Evolutionary conservation across 2,888 invertebrate species (phyloP), one percentile per base, ranked within the genome.

Genomic region (Mythimna loreyi): DNA sequence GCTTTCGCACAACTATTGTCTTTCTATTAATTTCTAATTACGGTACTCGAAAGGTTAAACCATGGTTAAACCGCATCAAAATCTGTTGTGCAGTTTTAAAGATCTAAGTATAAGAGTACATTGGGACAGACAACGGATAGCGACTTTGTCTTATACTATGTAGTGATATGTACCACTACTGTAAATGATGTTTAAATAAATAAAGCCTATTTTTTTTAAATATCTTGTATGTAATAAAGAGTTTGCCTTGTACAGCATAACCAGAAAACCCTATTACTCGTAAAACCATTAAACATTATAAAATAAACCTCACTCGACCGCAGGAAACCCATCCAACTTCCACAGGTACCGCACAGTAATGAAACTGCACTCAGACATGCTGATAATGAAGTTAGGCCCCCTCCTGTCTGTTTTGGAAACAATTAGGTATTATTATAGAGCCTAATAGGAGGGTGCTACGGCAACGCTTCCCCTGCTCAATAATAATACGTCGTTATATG

Each of bases 401-500:
- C 90, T 86, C 82, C 93, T 92, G 94, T 94, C 94, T 93, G 94
- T 94, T 94, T 93, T 90, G 92, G 89, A 90, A 93, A 92, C 94
- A 94, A 94, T 94, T 94, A 94, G 92, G 91, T 89, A 91, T 92
- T 91, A 92, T 92, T 93, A 92, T 89, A 89, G 89, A 87, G 86
- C 87, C 91, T 91, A 91, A 87, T 86, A 83, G 84, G 86, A 86
- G 89, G 86, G 85, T 6, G 63, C 63, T 33, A 8, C 61, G 45
- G 68, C 62, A 45, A 57, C 43, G 25, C 19, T 23, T 49, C 68
- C 79, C 79, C 74, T 78, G n/a, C 58, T 57, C 36, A 60, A 75
- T 80, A 80, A 58, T 56, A 47, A n/a, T 57, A 36, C 23, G 13
- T 19, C 21, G n/a, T 25, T 25, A 33, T 50, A 58, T 4, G 3